Evolutionary conservation across 2,113 vertebrate species (phyloP).

Genomic region (Chrysochloris asiatica): DNA sequence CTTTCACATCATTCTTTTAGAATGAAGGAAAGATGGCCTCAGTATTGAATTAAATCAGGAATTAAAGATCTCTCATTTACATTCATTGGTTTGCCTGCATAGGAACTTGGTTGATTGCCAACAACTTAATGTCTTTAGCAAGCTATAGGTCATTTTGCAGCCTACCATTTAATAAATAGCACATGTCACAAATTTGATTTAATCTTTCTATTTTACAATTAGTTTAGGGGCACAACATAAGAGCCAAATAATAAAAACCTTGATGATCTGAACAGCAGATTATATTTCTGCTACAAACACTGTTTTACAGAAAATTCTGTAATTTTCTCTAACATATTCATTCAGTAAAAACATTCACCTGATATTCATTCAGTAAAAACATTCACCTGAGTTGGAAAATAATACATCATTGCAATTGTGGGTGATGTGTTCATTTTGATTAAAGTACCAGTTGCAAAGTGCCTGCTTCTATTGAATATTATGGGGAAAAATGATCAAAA

Average conservation of each 20-base stretch:
- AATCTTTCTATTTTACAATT: constrained; percentile 43
- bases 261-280: constrained; percentile 51
- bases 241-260: constrained; percentile 54
- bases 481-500: constrained; percentile 33
- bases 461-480: constrained; percentile 35
- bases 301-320: constrained; percentile 39
- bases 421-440: constrained; percentile 36
- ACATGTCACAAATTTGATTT: constrained; percentile 60
- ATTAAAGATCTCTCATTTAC: constrained; percentile 50
- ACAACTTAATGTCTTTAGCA: constrained; percentile 63
- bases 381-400: constrained; percentile 30
- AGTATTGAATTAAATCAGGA: constrained; percentile 10
- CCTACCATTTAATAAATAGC: constrained; percentile 46
- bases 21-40: neutral
- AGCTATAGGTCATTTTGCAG: constrained; percentile 55
- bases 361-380: too few species aligned
- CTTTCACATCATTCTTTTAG: neutral
- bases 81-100: constrained; percentile 46
- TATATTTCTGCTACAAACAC: constrained; percentile 15
- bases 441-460: neutral
- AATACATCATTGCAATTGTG: neutral
- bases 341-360: constrained; percentile 32
- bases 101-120: constrained; percentile 62
- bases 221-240: constrained; percentile 36
- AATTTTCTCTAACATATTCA: constrained; percentile 11